A percentile compares a stretch with the other conserved stretches of the same genome.
Conservation (phyloP, 2,113 vertebrate species). For the Fregata magnificens region DNA sequence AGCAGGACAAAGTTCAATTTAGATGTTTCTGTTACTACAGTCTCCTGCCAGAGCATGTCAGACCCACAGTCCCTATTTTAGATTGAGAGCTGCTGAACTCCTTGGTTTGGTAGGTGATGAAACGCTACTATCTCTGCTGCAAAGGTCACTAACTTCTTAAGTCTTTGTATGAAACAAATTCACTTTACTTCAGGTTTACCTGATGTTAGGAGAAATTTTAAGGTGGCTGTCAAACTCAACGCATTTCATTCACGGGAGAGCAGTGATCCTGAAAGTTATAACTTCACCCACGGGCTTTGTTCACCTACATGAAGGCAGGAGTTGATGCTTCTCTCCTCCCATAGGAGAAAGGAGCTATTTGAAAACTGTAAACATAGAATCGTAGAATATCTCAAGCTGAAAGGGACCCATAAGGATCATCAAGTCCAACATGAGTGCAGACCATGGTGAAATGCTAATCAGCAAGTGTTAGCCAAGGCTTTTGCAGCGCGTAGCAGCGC, state of each 20-base stretch:
- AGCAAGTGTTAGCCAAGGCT: not conserved
- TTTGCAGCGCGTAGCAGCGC: not conserved
- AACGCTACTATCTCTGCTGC: not conserved
- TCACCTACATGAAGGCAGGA: not conserved
- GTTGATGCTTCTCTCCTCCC: not conserved
- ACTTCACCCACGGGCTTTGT: not conserved
- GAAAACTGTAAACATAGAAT: not conserved
- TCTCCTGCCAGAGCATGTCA: not conserved
- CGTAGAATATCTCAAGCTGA: not conserved
- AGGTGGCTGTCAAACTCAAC: not conserved
- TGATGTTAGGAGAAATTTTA: not conserved
- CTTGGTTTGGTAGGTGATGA: not conserved
- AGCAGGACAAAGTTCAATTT: not conserved
- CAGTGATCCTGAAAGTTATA: not conserved
- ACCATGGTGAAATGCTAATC: too few relatives aligned
- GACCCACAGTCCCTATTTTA: not conserved
- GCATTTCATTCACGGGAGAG: not conserved
- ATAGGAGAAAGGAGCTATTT: not conserved
- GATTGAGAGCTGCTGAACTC: not conserved
- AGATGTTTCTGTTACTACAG: not conserved
- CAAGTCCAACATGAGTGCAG: not conserved
- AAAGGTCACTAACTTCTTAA: not conserved
- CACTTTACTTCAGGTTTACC: not conserved
- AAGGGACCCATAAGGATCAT: not conserved
- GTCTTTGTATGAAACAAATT: not conserved